Base-by-base conservation (phyloP, 2,797 vertebrate genomes). In the Enteromius thamalakanensis region DNA sequence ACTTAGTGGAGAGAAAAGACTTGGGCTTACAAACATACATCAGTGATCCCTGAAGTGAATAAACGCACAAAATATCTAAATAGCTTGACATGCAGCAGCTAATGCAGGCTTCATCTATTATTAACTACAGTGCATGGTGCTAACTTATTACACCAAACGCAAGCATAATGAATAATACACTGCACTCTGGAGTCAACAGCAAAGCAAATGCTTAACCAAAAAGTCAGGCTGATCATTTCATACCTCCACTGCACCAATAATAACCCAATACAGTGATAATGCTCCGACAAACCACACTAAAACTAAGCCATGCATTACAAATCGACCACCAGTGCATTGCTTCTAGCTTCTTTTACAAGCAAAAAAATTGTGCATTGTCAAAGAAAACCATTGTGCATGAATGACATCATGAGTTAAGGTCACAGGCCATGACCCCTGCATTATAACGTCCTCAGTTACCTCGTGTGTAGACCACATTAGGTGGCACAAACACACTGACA, bases 101-200 rank as follows among this genome's bases (percentile, higher is more conserved):
- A 40, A 40, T n/a, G 21, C 72, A 4, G 21, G 37, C 21, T 23
- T 23, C 3, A 76, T 76, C 7, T 17, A 55, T 15, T 76, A 76
- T 76, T 76, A 76, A 76, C 72, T 6, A 76, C 51, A 58, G 14
- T 76, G 34, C 21, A 76, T 8, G 32, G 6, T 4, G 21, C 21
- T 40, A 55, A 76, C 51, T 75, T 75, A 58, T 76, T 40, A 40
- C 21, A 23, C 23, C 34, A 58, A 40, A 76, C 49, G 19, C 0
- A 53, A 53, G 71, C 71, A 53, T 34, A 58, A 76, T 37, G 21
- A 40, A 58, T 9, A 37, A 34, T 71, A 49, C 15, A 49, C 71
- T 34, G 49, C 19, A 34, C 49, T 53, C 9, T 21, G 32, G 19
- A 53, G 47, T 74, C 29, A 12, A 74, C 11, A 49, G 29, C 3